Percentiles rank a stretch among this genome's conserved stretches.
Evolutionary conservation across 2,888 invertebrate genomes (phyloP).

Genomic region (Dicycla oo): DNA sequence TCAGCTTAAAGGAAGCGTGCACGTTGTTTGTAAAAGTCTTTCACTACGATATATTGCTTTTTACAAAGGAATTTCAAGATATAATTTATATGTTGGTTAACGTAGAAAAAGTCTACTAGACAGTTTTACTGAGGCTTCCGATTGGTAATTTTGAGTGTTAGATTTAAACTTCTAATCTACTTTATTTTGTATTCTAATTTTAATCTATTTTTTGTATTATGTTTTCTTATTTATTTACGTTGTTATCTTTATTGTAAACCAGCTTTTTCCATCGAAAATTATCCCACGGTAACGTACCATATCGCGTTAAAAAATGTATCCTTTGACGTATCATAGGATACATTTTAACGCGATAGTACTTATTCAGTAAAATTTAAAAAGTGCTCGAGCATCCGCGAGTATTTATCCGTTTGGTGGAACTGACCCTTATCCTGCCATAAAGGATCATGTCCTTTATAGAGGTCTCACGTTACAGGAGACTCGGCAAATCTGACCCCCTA

Average conservation of each 20-base stretch:
- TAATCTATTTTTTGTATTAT: too few species aligned
- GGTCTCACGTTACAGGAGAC: constrained; percentile 22
- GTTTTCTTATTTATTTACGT: too few species aligned
- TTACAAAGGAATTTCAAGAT: constrained; percentile 19
- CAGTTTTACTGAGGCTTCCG: background rate
- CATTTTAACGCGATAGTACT: too few species aligned
- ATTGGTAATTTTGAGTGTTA: background rate
- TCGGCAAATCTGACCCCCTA: constrained; percentile 32
- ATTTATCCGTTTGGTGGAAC: too few species aligned
- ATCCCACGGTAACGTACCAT: too few species aligned
- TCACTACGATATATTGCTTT: constrained; percentile 29
- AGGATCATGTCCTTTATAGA: constrained; percentile 20
- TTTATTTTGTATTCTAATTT: too few species aligned
- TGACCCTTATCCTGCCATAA: constrained; percentile 18
- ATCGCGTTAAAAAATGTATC: too few species aligned
- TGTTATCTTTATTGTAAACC: too few species aligned
- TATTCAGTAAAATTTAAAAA: too few species aligned
- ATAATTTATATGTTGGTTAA: background rate
- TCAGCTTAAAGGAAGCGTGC: constrained; percentile 67
- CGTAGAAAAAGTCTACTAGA: background rate
- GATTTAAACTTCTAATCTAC: background rate
- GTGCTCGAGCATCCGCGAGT: too few species aligned
- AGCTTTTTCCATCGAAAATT: too few species aligned
- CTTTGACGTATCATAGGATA: too few species aligned
- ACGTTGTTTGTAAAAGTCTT: constrained; percentile 54